phyloP scores from a whole-genome alignment of 2,888 invertebrate genomes.

The Allygus modestus region DNA sequence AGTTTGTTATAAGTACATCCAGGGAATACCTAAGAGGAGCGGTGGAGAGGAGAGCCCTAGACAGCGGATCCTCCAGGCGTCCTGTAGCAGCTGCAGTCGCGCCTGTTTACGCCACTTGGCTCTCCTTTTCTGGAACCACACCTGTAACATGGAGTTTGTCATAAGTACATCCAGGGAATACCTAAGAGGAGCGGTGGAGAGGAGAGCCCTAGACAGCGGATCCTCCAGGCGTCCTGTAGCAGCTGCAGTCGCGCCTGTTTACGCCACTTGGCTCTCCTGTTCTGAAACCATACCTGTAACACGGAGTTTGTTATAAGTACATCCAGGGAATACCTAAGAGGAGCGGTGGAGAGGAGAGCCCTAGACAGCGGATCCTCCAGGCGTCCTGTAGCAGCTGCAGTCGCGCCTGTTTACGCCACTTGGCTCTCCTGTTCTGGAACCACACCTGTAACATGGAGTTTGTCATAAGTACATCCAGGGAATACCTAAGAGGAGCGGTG shows the following conservation, averaged over 20 bases:
- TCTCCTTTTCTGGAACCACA: conserved; percentile 23
- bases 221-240: conserved; percentile 26
- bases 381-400: conserved; percentile 11
- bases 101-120: conserved; percentile 28
- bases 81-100: not conserved
- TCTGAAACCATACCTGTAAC: conserved; percentile 3
- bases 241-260: conserved; percentile 21
- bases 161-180: too few species aligned
- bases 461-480: too few species aligned
- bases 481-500: too few species aligned
- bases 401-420: conserved; percentile 10
- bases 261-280: conserved; percentile 12
- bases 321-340: not conserved
- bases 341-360: not conserved
- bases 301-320: too few species aligned
- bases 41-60: conserved; percentile 9
- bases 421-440: conserved; percentile 17
- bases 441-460: conserved; percentile 24
- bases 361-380: conserved; percentile 28
- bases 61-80: conserved; percentile 35
- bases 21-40: not conserved
- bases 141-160: not conserved
- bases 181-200: not conserved
- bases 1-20: too few species aligned
- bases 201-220: conserved; percentile 20